Evolutionary conservation across 2,888 invertebrate species (phyloP), one percentile per base, ranked within the genome.

Genomic region (Odontocolon sp.): DNA sequence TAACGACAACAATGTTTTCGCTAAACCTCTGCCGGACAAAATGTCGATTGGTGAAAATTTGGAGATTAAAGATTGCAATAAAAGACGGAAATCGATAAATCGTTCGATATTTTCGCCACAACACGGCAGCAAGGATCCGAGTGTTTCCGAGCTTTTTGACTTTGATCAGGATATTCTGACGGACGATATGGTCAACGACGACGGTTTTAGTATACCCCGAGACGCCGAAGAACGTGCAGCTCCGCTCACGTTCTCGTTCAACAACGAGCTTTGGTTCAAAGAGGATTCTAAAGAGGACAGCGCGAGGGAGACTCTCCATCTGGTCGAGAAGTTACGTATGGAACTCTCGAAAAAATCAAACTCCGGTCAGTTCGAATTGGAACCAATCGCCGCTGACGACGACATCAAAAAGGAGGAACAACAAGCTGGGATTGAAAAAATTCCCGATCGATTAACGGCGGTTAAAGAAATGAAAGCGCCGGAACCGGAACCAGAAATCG

Each of bases 251-350:
- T 95, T 95, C 87, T 92, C 93, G 3, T 93, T 94, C 71, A 93
- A 93, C 80, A 93, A 93, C 47, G 94, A 94, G 79, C 92, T 94
- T 85, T 91, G 95, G 79, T 94, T 95, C 85, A 94, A 95, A 86
- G 95, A 95, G 86, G 95, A 96, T 87, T 94, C 95, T 1, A 95
- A 95, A 86, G 97, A 97, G 88, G 95, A 95, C 84, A 95, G 95
- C 82, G 95, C 95, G 0, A 92, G 95, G 78, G 97, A 96, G 88
- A 97, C 97, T 0, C 91, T 96, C 75, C 95, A 96, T 91, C 92
- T 97, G 26, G 95, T 97, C 2, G 96, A 97, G 86, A 96, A 97
- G 86, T 91, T 97, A 14, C 92, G 97, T 56, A 93, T 94, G 92
- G 94, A 94, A 85, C 91, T 95, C 83, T 92, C 92, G 31, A 94